Evolutionary conservation across 2,888 invertebrate species (phyloP).

Genomic region (Eilema caniola): DNA sequence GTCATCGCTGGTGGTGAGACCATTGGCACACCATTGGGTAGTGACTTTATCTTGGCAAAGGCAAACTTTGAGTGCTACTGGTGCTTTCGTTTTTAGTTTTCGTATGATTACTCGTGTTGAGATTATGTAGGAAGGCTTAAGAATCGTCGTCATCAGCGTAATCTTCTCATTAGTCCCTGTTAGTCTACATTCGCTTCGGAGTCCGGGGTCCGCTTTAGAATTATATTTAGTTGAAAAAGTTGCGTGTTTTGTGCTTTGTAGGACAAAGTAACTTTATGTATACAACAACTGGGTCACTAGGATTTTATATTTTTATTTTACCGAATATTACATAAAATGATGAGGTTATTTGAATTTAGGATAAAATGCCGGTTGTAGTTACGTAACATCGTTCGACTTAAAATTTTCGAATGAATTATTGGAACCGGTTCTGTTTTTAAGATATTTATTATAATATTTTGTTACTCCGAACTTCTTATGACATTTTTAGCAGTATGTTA

Average conservation of each 20-base stretch:
- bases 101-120: background rate
- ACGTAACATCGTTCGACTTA: slow-evolving; percentile 27
- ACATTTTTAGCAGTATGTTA: background rate
- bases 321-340: slow-evolving; percentile 34
- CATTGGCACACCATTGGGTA: background rate
- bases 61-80: background rate
- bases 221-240: background rate
- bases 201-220: too few species aligned
- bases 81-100: background rate
- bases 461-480: background rate
- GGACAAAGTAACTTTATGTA: background rate
- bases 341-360: slow-evolving; percentile 33
- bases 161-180: too few species aligned
- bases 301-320: slow-evolving; percentile 9
- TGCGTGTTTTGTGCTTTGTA: background rate
- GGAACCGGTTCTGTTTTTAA: slow-evolving; percentile 38
- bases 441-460: slow-evolving; percentile 17
- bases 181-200: too few species aligned
- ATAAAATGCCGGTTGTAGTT: slow-evolving; percentile 38
- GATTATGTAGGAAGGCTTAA: background rate
- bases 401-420: slow-evolving; percentile 42
- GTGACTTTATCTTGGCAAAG: background rate
- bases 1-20: background rate
- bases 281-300: slow-evolving; percentile 2
- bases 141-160: background rate